Percentiles rank a stretch among this genome's conserved stretches.
phyloP scores from a whole-genome alignment of 2,888 invertebrate genomes.

The Drosophila meridiana region DNA sequence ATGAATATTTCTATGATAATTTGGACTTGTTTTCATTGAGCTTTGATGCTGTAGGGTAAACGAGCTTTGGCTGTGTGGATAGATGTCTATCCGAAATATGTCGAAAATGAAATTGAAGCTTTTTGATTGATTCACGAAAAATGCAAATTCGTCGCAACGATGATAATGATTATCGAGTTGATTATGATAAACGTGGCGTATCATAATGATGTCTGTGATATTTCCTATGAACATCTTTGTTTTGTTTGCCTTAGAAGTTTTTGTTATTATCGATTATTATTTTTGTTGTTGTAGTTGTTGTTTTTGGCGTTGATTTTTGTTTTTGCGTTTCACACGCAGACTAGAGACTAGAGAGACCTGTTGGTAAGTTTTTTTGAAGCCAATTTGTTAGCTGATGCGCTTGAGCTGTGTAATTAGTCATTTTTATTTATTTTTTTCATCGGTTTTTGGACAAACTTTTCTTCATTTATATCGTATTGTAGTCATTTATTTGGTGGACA shows the following conservation, averaged over 20 bases:
- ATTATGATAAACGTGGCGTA: conserved; percentile 18
- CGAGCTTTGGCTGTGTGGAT: conserved; percentile 23
- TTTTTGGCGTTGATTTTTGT: conserved; percentile 29
- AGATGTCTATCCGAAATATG: conserved; percentile 40
- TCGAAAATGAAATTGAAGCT: conserved; percentile 49
- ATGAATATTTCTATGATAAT: conserved; percentile 6
- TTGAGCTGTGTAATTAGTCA: conserved; percentile 72
- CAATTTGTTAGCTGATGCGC: conserved; percentile 66
- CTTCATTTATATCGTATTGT: conserved; percentile 48
- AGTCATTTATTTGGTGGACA: conserved; percentile 46
- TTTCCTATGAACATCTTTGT: conserved; percentile 61
- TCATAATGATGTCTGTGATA: conserved; percentile 56
- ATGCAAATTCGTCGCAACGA: conserved; percentile 60
- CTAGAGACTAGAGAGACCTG: conserved; percentile 19
- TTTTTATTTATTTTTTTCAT: conserved; percentile 53
- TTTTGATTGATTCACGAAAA: conserved; percentile 77
- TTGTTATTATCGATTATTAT: conserved; percentile 46
- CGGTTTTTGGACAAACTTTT: conserved; percentile 57
- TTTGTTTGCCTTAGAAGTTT: conserved; percentile 61
- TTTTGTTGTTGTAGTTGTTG: conserved; percentile 24
- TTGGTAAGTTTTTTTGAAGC: conserved; percentile 61
- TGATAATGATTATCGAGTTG: conserved; percentile 22
- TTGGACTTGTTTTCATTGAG: conserved; percentile 43
- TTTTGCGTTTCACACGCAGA: conserved; percentile 4
- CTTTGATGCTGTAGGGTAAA: conserved; percentile 41